phyloP scores from a whole-genome alignment of 1,140 invertebrate species.

The Drosophila rufa region DNA sequence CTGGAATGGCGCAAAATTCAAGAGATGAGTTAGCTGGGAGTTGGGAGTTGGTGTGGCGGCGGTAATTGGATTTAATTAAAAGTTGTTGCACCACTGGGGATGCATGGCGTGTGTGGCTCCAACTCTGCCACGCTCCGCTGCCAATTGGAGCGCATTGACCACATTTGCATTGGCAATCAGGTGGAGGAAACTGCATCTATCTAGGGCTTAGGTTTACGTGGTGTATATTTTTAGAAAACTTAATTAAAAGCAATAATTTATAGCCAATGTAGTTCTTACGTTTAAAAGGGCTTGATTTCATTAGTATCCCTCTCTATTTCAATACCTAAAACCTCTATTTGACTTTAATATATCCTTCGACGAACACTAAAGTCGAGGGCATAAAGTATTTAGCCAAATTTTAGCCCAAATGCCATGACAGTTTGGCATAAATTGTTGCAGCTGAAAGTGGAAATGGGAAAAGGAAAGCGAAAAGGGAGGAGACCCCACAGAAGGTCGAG shows the following conservation, averaged over 20 bases:
- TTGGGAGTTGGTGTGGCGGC: conserved; percentile 15
- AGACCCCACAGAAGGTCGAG: conserved; percentile 29
- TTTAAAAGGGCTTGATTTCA: too few species aligned
- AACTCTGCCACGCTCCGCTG: conserved; percentile 65
- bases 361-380: neutral
- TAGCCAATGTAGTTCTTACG: too few species aligned
- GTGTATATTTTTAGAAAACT: neutral
- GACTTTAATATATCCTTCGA: conserved; percentile 18
- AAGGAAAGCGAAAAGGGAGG: conserved; percentile 4
- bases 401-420: conserved; percentile 38
- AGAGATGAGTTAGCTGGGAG: conserved; percentile 19
- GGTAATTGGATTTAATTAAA: conserved; percentile 79
- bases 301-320: too few species aligned
- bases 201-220: neutral
- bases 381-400: conserved; percentile 16
- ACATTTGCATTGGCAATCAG: conserved; percentile 63
- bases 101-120: conserved; percentile 63
- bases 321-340: neutral
- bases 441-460: conserved; percentile 27
- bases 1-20: conserved; percentile 72
- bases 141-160: conserved; percentile 71
- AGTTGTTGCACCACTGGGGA: conserved; percentile 79
- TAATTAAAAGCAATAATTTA: too few species aligned
- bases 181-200: neutral
- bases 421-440: conserved; percentile 44